Conservation (phyloP, 2,113 vertebrate genomes). For the Crotalus horridus region DNA sequence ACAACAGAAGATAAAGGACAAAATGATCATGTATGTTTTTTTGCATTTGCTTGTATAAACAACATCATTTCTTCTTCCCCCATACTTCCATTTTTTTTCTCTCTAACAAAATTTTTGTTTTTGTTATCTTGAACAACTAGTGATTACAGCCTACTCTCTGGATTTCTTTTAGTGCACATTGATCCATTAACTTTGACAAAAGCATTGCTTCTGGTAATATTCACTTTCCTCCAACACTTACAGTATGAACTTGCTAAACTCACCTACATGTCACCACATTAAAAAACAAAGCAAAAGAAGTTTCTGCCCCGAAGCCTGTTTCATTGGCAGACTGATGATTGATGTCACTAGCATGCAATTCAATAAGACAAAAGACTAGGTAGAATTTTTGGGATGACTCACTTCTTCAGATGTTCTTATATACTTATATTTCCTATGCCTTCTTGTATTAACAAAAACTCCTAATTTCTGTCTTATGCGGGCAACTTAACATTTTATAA, state of each 20-base stretch:
- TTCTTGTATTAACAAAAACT: not conserved
- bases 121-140: slow-evolving; percentile 1
- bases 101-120: not conserved
- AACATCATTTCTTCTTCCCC: not conserved
- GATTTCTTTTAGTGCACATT: not conserved
- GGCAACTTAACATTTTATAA: not conserved
- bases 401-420: not conserved
- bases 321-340: not conserved
- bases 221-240: not conserved
- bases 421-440: not conserved
- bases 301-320: not conserved
- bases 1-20: not conserved
- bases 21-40: not conserved
- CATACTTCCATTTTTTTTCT: not conserved
- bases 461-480: not conserved
- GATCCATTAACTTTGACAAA: slow-evolving; percentile 1
- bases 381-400: not conserved
- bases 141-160: not conserved
- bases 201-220: not conserved
- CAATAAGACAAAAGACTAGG: not conserved
- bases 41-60: not conserved
- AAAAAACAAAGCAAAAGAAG: not conserved
- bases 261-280: not conserved
- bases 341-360: not conserved
- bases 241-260: not conserved